Evolutionary conservation across 1,140 invertebrate species (phyloP).

Genomic region (Hyphantria cunea): DNA sequence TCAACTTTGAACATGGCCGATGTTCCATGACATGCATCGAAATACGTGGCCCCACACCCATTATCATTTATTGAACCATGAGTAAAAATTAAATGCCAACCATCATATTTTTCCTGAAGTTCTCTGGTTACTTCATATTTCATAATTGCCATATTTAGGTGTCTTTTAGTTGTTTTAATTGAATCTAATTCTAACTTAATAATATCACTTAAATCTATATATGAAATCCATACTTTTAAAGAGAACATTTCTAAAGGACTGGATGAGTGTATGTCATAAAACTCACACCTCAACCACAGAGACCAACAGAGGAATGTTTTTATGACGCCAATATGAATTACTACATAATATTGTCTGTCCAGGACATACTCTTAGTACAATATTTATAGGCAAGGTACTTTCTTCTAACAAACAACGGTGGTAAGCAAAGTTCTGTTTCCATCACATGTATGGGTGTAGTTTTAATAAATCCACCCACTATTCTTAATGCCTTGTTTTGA

Average conservation of each 20-base stretch:
- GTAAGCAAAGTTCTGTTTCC: conserved; percentile 33
- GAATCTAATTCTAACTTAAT: conserved; percentile 22
- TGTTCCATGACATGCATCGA: no score
- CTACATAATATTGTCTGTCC: conserved; percentile 3
- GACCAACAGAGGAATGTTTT: conserved; percentile 13
- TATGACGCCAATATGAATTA: conserved; percentile 22
- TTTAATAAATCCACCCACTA: conserved; percentile 36
- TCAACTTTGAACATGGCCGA: no score
- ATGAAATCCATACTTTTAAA: no score
- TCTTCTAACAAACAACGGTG: conserved; percentile 29
- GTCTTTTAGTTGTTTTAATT: conserved; percentile 17
- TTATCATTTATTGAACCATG: not conserved
- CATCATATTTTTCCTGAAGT: no score
- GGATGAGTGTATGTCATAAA: not conserved
- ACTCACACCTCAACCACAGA: not conserved
- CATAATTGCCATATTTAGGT: no score
- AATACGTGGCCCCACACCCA: no score
- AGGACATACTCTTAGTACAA: conserved; percentile 24
- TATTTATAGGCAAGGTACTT: conserved; percentile 31
- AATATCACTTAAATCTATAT: conserved; percentile 1
- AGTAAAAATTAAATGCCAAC: conserved; percentile 36
- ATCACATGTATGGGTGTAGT: conserved; percentile 38
- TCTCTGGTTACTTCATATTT: no score
- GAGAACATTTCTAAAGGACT: conserved; percentile 28
- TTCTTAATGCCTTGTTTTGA: conserved; percentile 37